Evolutionary conservation across 2,113 vertebrate genomes (phyloP).

Genomic region (Gambusia holbrooki): DNA sequence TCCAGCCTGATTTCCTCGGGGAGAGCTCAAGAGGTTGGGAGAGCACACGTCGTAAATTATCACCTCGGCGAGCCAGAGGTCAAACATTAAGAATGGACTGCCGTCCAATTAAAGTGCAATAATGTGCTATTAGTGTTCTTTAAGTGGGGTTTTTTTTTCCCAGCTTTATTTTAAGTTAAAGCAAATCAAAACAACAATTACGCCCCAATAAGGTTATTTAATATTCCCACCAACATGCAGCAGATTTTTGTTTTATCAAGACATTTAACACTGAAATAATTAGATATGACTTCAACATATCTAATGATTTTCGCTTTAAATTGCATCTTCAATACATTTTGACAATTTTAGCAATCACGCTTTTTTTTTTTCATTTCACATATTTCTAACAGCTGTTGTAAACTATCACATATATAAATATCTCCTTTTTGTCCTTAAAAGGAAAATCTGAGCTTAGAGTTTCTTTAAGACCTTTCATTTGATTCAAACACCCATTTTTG

Average conservation of each 20-base stretch:
- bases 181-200: slow-evolving; percentile 13
- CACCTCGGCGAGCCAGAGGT: slow-evolving; percentile 67
- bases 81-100: slow-evolving; percentile 46
- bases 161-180: not conserved
- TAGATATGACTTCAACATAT: too few species aligned
- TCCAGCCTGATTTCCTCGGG: slow-evolving; percentile 74
- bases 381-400: too few species aligned
- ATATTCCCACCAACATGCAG: not conserved
- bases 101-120: slow-evolving; percentile 66
- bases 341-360: too few species aligned
- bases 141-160: slow-evolving; percentile 13
- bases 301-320: too few species aligned
- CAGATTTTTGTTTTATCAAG: not conserved
- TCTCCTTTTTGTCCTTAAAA: too few species aligned
- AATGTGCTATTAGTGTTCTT: slow-evolving; percentile 48
- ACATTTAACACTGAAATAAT: too few species aligned
- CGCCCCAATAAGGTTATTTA: not conserved
- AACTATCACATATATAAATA: too few species aligned
- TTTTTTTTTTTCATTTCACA: too few species aligned
- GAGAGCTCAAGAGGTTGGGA: slow-evolving; percentile 37
- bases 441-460: too few species aligned
- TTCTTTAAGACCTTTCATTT: too few species aligned
- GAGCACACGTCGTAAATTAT: slow-evolving; percentile 50
- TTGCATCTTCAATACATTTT: too few species aligned
- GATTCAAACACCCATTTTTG: too few species aligned